Evolutionary conservation across 2,113 vertebrate genomes (phyloP), one percentile per base, ranked within the genome.

Genomic region (Copsychus sechellarum): DNA sequence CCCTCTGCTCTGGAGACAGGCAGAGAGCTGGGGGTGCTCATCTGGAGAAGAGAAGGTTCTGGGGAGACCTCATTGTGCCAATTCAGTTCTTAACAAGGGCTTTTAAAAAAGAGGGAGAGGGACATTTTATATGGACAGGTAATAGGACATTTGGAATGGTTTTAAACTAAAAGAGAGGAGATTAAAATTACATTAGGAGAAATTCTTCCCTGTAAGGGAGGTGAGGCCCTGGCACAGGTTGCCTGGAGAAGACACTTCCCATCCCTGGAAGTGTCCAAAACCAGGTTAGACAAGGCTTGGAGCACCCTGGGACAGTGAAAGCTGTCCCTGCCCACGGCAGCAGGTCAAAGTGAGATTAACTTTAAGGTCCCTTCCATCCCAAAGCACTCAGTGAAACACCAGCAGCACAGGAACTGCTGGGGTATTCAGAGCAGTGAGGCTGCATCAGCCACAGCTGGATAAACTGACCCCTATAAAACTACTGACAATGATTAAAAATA

Each of bases 231-330:
- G 40, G 40, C 40, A 40, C 40, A 14, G 40, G 40, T 40, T 40
- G 40, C 40, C 40, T 74, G 45, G 60, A 45, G 43, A 45, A 45
- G 43, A 45, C 36, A 58, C 28, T 47, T 47, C 18, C 36, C 58
- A 72, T 36, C 58, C 26, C 42, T 72, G 36, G 17, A 8, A 72
- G 9, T 23, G 26, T 6, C 2, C 14, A 33, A 65, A 26, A 11
- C 1, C 67, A 43, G 36, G 18, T 0, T 72, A 58, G 33, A 50
- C 0, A 0, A 34, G 76, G 34, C 42, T 65, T 64, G 58, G 34
- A 72, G 17, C 18, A 11, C 0, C 5, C 51, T 36, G 67, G 58
- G 1, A 0, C 0, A 20, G 36, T 28, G 51, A 0, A 43, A 43
- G 6, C 0, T 65, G 50, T 13, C 43, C 50, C 66, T 48, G 34